phyloP scores from a whole-genome alignment of 2,113 vertebrate species.

The Lophius piscatorius region DNA sequence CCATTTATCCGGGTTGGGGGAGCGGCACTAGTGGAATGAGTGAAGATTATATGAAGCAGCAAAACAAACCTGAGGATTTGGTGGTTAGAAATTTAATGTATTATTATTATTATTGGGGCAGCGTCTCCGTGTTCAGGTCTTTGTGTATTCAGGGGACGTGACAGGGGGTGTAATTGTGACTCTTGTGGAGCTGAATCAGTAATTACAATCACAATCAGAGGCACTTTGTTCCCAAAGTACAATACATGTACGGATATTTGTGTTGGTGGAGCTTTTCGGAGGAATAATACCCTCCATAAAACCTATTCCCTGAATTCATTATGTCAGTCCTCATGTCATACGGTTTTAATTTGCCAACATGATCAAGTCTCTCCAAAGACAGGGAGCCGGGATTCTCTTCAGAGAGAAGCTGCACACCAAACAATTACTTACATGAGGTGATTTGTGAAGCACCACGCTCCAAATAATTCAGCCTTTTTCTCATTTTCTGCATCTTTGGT shows the following conservation, averaged over 20 bases:
- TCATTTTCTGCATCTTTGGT: neutral
- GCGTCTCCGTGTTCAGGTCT: neutral
- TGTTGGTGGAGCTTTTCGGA: constrained; percentile 5
- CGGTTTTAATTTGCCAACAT: constrained; percentile 44
- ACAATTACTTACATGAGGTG: constrained; percentile 1
- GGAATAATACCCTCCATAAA: constrained; percentile 18
- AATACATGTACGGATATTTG: constrained; percentile 26
- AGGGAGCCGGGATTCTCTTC: neutral
- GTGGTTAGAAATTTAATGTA: too few relatives aligned
- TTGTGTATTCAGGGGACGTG: neutral
- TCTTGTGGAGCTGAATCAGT: constrained; percentile 24
- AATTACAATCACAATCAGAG: constrained; percentile 30
- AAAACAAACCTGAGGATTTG: too few relatives aligned
- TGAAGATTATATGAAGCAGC: too few relatives aligned
- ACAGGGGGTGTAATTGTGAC: constrained; percentile 9
- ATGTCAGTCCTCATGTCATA: constrained; percentile 27
- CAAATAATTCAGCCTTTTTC: too few relatives aligned
- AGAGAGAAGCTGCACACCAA: constrained; percentile 8
- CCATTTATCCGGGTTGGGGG: too few relatives aligned
- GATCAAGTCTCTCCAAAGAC: constrained; percentile 12
- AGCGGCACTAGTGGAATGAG: too few relatives aligned
- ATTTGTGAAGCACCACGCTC: constrained; percentile 8
- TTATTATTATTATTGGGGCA: too few relatives aligned
- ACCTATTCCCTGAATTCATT: constrained; percentile 33
- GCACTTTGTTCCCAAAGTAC: constrained; percentile 35